Percentiles rank a stretch among this genome's conserved stretches.
Conservation (phyloP, 2,888 invertebrate genomes). For the Caradrina clavipalpis region DNA sequence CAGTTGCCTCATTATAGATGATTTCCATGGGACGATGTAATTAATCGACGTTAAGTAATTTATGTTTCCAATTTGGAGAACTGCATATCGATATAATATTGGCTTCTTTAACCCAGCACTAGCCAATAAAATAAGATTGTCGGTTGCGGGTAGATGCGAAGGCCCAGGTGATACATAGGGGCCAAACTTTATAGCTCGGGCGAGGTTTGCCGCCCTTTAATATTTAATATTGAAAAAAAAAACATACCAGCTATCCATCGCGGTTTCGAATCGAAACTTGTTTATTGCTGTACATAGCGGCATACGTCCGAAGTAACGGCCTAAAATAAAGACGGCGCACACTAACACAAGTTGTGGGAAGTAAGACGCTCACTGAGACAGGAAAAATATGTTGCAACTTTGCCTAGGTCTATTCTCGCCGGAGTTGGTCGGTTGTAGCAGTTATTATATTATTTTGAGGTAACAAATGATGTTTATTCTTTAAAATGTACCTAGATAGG, state of each 20-base stretch:
- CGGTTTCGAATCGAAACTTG: slow-evolving; percentile 77
- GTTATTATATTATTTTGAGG: not conserved
- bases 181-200: slow-evolving; percentile 85
- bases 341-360: slow-evolving; percentile 30
- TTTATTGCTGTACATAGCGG: slow-evolving; percentile 73
- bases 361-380: slow-evolving; percentile 12
- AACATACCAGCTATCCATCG: slow-evolving; percentile 78
- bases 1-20: not conserved
- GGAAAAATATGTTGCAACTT: slow-evolving; percentile 24
- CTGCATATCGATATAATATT: slow-evolving; percentile 64
- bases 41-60: slow-evolving; percentile 4
- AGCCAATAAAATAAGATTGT: slow-evolving; percentile 86
- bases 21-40: slow-evolving; percentile 21
- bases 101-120: slow-evolving; percentile 69
- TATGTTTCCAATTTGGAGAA: slow-evolving; percentile 3
- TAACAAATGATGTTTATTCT: not conserved
- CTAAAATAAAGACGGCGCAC: slow-evolving; percentile 55
- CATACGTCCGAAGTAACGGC: slow-evolving; percentile 63
- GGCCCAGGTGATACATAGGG: slow-evolving; percentile 87
- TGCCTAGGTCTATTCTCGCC: not conserved
- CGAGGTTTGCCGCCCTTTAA: slow-evolving; percentile 87
- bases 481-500: not conserved
- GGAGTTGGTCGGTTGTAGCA: not conserved
- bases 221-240: slow-evolving; percentile 87
- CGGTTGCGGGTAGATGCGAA: slow-evolving; percentile 77